Conservation (phyloP, 2,113 vertebrate species). For the Rallus limicola region DNA sequence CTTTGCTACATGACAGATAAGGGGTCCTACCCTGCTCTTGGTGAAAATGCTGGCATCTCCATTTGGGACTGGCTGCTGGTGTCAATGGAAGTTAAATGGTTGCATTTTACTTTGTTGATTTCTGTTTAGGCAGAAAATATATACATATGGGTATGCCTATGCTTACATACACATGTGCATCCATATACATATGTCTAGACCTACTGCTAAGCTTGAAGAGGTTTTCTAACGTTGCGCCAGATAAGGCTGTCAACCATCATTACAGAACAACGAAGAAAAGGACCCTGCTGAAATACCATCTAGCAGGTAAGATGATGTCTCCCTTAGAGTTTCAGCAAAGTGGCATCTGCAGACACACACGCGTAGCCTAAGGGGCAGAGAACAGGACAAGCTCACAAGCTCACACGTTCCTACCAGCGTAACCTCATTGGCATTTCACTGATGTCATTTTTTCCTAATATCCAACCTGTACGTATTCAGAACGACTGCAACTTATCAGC, state of each 20-base stretch:
- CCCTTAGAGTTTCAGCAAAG: background rate
- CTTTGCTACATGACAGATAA: background rate
- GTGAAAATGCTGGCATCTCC: background rate
- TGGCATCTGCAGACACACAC: conserved; percentile 32
- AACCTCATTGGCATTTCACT: conserved; percentile 28
- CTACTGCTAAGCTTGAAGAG: background rate
- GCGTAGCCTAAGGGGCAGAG: background rate
- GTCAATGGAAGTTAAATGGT: background rate
- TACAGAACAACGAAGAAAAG: background rate
- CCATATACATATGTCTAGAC: background rate
- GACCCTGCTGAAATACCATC: conserved; percentile 36
- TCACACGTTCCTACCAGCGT: background rate
- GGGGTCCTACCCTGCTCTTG: background rate
- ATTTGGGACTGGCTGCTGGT: background rate
- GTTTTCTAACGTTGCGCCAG: background rate
- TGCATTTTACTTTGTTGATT: background rate
- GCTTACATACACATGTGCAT: background rate
- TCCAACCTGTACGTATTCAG: background rate
- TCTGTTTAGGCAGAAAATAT: background rate
- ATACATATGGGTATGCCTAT: accelerated
- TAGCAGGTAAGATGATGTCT: conserved; percentile 42
- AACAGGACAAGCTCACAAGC: background rate
- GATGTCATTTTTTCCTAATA: background rate
- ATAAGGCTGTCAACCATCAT: background rate
- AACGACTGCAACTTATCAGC: background rate